Percentiles rank a stretch among this genome's conserved stretches.
Conservation (phyloP, 1,140 invertebrate species). For the Papilio helenus region DNA sequence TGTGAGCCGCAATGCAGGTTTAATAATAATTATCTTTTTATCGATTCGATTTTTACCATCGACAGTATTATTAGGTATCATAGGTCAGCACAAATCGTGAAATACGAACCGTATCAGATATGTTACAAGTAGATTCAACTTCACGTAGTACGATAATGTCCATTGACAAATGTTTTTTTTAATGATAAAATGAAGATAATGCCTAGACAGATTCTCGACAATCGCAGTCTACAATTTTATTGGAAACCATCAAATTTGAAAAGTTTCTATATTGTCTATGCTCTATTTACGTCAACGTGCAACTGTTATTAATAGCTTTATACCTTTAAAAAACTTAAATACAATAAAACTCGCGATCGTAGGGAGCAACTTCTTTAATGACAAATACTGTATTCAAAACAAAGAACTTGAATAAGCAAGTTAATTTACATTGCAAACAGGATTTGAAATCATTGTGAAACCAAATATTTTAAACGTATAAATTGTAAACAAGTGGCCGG, state of each 20-base stretch:
- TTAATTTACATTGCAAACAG: not conserved
- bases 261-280: not conserved
- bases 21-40: not conserved
- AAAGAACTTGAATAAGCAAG: too few species aligned
- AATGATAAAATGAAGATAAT: too few species aligned
- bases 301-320: not conserved
- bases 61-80: too few species aligned
- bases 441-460: constrained; percentile 11
- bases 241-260: not conserved
- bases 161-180: not conserved
- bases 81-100: too few species aligned
- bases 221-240: not conserved
- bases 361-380: too few species aligned
- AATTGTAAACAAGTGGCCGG: not conserved
- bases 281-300: not conserved
- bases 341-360: too few species aligned
- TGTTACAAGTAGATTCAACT: not conserved
- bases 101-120: not conserved
- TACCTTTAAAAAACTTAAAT: too few species aligned
- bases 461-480: constrained; percentile 14
- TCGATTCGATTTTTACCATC: not conserved
- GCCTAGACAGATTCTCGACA: not conserved
- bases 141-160: not conserved
- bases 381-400: too few species aligned
- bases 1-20: not conserved